A percentile compares a stretch with the other conserved stretches of the same genome.
These are phyloP conservation scores for Boleophthalmus pectinirostris DNA, from an alignment of 2,113 vertebrate species.

Conservation along the genomic window DNA sequence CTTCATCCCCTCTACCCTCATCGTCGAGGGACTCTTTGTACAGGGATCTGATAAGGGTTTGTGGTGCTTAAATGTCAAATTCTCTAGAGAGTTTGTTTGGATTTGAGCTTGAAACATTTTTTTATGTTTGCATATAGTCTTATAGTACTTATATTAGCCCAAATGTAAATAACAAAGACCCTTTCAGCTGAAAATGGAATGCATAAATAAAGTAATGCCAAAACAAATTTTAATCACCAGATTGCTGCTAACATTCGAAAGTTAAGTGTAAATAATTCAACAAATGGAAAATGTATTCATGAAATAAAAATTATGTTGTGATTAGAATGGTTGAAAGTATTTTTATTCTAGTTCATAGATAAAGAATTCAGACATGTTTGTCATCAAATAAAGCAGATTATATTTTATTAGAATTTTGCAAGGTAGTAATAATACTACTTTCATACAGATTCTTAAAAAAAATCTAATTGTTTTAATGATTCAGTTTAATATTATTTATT, in stretches of 20 bases:
- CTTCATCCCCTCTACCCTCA: slow-evolving; percentile 5
- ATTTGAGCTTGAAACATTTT: background rate
- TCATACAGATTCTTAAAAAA: background rate
- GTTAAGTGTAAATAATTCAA: background rate
- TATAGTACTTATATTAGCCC: slow-evolving; percentile 10
- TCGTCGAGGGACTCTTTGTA: slow-evolving; percentile 15
- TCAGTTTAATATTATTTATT: background rate
- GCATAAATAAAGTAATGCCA: slow-evolving; percentile 10
- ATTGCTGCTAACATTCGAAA: no score
- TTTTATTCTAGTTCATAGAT: background rate
- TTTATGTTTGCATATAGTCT: slow-evolving; percentile 12
- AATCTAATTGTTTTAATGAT: background rate
- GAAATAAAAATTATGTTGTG: background rate
- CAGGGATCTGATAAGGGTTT: slow-evolving; percentile 45
- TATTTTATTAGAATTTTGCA: no score
- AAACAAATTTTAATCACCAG: no score
- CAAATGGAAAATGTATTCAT: background rate
- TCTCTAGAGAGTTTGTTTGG: slow-evolving; percentile 17
- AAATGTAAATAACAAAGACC: slow-evolving; percentile 13
- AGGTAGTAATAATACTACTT: no score
- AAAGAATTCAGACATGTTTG: no score
- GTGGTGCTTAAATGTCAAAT: slow-evolving; percentile 34
- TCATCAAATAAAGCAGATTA: no score
- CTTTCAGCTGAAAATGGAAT: slow-evolving; percentile 31
- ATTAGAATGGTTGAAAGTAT: background rate